Percentiles rank a stretch among this genome's conserved stretches.
These are phyloP conservation scores for Elephantulus edwardii DNA, from an alignment of 2,113 vertebrate species.

Conservation along the genomic window DNA sequence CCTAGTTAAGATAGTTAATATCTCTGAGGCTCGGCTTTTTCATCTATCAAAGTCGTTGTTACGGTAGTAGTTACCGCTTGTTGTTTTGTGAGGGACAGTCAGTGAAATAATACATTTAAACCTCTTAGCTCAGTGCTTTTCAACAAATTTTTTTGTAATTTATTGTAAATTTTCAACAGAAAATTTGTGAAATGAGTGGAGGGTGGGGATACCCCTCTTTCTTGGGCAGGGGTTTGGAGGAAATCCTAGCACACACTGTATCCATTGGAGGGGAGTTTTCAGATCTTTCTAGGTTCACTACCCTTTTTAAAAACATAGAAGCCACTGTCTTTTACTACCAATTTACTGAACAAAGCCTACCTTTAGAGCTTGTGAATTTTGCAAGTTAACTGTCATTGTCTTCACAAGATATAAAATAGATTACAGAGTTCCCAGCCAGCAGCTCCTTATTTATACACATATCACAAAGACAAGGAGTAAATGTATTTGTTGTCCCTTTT, in stretches of 20 bases:
- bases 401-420: neutral
- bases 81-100: neutral
- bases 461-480: neutral
- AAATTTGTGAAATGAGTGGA: neutral
- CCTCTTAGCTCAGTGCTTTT: neutral
- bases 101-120: neutral
- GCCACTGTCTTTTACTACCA: neutral
- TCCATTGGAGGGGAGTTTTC: neutral
- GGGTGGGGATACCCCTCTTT: neutral
- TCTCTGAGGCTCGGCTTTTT: neutral
- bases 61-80: neutral
- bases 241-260: neutral
- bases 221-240: neutral
- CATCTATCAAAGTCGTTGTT: neutral
- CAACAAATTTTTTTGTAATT: too few relatives aligned
- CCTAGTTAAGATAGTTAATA: neutral
- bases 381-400: neutral
- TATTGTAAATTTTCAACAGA: neutral
- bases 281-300: neutral
- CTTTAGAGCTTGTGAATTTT: neutral
- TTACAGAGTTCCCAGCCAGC: neutral
- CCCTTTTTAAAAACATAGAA: constrained; percentile 7
- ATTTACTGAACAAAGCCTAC: neutral
- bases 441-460: neutral
- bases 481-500: neutral